Evolutionary conservation across 2,113 vertebrate species (phyloP).

Genomic region (Xiphophorus maculatus): DNA sequence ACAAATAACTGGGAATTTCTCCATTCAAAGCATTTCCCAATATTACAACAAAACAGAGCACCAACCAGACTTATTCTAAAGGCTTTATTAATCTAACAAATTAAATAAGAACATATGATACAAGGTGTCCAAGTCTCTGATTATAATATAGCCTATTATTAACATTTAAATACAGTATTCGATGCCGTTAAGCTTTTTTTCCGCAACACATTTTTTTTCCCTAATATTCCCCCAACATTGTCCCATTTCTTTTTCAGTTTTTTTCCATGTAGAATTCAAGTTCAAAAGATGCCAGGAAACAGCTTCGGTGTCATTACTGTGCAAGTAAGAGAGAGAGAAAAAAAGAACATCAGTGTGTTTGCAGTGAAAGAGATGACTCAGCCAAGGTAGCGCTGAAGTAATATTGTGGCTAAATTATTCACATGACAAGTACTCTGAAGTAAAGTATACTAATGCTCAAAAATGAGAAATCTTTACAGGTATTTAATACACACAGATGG

Average conservation of each 20-base stretch:
- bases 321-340: neutral
- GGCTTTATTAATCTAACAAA: conserved; percentile 83
- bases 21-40: neutral
- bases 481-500: neutral
- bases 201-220: conserved; percentile 49
- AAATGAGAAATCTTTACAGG: conserved; percentile 6
- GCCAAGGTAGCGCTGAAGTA: neutral
- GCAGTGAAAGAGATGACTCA: conserved; percentile 6
- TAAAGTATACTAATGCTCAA: neutral
- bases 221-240: conserved; percentile 44
- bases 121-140: conserved; percentile 75
- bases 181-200: conserved; percentile 52
- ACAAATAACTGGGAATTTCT: too few relatives aligned
- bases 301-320: conserved; percentile 2
- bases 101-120: conserved; percentile 85
- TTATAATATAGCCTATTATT: conserved; percentile 83
- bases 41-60: neutral
- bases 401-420: neutral
- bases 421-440: neutral
- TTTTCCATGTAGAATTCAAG: conserved; percentile 36
- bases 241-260: conserved; percentile 41
- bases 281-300: conserved; percentile 30
- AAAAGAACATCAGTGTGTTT: conserved; percentile 39
- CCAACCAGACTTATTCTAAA: conserved; percentile 70
- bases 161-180: conserved; percentile 85